phyloP scores from a whole-genome alignment of 1,140 invertebrate genomes.

The Formica exsecta region DNA sequence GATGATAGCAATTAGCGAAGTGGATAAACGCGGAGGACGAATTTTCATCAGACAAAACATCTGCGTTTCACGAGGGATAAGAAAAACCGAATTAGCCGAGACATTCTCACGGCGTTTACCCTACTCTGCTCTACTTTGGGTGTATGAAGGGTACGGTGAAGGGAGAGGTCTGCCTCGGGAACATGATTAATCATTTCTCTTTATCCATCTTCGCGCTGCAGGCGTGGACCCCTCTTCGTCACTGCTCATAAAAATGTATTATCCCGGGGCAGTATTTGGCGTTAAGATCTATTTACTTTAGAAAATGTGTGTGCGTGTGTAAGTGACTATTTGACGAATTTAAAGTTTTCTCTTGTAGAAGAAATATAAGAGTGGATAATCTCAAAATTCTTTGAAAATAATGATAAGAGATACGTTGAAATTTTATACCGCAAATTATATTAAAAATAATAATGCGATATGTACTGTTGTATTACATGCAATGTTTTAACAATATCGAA shows the following conservation, averaged over 20 bases:
- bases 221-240: not conserved
- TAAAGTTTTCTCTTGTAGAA: not conserved
- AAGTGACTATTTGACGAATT: not conserved
- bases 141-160: too few species aligned
- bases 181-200: conserved; percentile 62
- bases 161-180: not conserved
- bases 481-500: not conserved
- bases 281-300: conserved; percentile 50
- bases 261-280: conserved; percentile 10
- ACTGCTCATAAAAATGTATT: conserved; percentile 59
- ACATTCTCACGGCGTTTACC: conserved; percentile 42
- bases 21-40: conserved; percentile 27
- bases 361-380: not conserved
- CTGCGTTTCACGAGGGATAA: conserved; percentile 22
- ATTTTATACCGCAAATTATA: not conserved
- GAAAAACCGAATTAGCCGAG: conserved; percentile 57
- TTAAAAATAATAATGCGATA: not conserved
- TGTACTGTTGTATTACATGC: not conserved
- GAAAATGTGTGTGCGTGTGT: not conserved
- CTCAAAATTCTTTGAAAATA: not conserved
- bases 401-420: not conserved
- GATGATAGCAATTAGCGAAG: conserved; percentile 55
- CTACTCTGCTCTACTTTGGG: not conserved
- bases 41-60: conserved; percentile 47
- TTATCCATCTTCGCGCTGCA: conserved; percentile 31